phyloP scores from a whole-genome alignment of 2,113 vertebrate species.

The Melanotaenia duboulayi region DNA sequence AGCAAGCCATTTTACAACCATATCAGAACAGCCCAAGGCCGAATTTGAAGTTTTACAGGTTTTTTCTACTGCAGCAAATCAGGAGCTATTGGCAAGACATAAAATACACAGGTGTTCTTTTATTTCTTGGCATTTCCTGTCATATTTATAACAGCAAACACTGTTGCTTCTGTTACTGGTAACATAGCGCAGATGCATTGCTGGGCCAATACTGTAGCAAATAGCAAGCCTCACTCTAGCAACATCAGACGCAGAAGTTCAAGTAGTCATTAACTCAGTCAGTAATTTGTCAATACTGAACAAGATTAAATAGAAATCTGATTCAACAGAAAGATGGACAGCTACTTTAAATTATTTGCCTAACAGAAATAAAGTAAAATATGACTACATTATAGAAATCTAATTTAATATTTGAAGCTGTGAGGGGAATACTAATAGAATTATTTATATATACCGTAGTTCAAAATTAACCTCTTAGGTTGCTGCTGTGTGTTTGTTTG shows the following conservation, averaged over 20 bases:
- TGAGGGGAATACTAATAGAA: too few species aligned
- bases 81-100: not conserved
- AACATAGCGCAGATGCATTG: not conserved
- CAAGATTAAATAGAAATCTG: too few species aligned
- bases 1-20: not conserved
- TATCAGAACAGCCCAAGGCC: not conserved
- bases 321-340: too few species aligned
- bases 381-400: too few species aligned
- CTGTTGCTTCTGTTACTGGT: not conserved
- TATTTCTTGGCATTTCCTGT: not conserved
- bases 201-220: not conserved
- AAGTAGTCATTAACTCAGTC: too few species aligned
- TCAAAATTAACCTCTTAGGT: too few species aligned
- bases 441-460: too few species aligned
- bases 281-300: too few species aligned
- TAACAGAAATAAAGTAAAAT: too few species aligned
- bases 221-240: not conserved
- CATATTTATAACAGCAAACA: not conserved
- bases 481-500: too few species aligned
- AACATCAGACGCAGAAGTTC: not conserved
- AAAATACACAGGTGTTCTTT: not conserved
- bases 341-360: too few species aligned
- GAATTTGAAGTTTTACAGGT: slow-evolving; percentile 3
- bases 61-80: slow-evolving; percentile 1
- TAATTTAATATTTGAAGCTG: too few species aligned